Evolutionary conservation across 2,888 invertebrate species (phyloP), one percentile per base, ranked within the genome.

Genomic region (Sarcophaga rosellei): DNA sequence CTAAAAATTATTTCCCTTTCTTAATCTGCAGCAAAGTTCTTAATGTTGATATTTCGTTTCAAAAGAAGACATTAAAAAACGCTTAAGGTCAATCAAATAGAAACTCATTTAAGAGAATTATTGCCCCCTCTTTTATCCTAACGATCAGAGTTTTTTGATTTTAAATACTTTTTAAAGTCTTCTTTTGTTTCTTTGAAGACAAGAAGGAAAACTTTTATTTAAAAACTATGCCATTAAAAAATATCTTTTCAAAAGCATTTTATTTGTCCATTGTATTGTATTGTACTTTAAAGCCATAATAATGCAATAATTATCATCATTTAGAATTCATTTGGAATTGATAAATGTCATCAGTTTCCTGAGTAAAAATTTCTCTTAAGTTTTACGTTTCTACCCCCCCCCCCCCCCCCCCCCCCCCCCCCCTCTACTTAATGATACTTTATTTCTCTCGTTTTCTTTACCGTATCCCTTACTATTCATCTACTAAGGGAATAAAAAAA

Each of bases 281-380:
- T 12, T 15, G n/a, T 15, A 53, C 15, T 17, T 53, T 53, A 53
- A 12, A 3, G 53, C 53, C 57, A 77, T 68, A 68, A 77, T 81
- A 85, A 77, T 85, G 53, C 23, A 62, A 77, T 68, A 85, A 77
- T 85, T 77, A 68, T 81, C 81, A 77, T 81, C 69, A 69, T 12
- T 53, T 12, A 53, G 69, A 74, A 77, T 81, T 85, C 85, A 81
- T 85, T 81, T 85, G 63, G n/a, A 85, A 77, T 81, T 81, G 81
- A 74, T 85, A 81, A 85, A 77, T 73, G 69, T 73, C 77, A 81
- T 69, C 81, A 81, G 80, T 74, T 68, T 53, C 47, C 47, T 47
- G 47, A 11, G 12, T 12, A 15, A 47, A 47, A 63, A 8, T 25
- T 53, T 81, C 35, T 4, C 17, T 53, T 53, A 53, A 63, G 21